Evolutionary conservation across 2,113 vertebrate genomes (phyloP).

Genomic region (Oncorhynchus nerka): DNA sequence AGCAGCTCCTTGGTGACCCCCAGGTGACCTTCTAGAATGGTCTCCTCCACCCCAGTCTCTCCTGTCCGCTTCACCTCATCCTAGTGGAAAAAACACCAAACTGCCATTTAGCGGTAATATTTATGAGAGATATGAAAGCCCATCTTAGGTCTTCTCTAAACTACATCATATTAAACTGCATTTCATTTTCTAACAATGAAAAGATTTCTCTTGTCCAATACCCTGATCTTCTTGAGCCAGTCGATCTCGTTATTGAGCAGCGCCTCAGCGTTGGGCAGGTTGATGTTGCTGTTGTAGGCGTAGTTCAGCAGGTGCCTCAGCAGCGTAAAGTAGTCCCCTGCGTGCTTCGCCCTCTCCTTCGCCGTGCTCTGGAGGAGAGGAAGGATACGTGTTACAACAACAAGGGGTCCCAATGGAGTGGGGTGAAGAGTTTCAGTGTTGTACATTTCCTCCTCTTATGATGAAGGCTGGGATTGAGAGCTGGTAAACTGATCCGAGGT

Average conservation of each 20-base stretch:
- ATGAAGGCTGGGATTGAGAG: too few relatives aligned
- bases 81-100: slow-evolving; percentile 46
- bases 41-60: slow-evolving; percentile 87
- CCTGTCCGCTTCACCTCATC: slow-evolving; percentile 89
- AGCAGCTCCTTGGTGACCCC: slow-evolving; percentile 89
- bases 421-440: too few relatives aligned
- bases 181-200: too few relatives aligned
- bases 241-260: slow-evolving; percentile 92
- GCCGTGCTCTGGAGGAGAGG: slow-evolving; percentile 80
- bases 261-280: slow-evolving; percentile 89
- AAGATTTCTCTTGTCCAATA: not conserved
- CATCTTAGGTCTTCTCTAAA: not conserved
- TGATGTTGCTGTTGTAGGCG: slow-evolving; percentile 89
- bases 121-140: not conserved
- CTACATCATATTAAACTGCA: too few relatives aligned
- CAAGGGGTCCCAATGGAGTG: not conserved
- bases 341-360: slow-evolving; percentile 86
- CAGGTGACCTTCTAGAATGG: slow-evolving; percentile 87
- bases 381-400: not conserved
- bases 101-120: not conserved
- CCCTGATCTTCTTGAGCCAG: slow-evolving; percentile 77
- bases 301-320: slow-evolving; percentile 89
- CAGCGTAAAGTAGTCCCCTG: slow-evolving; percentile 87
- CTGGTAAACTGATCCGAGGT: too few relatives aligned
- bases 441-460: too few relatives aligned